Percentiles rank a stretch among this genome's conserved stretches.
Evolutionary conservation across 2,113 vertebrate species (phyloP).

Genomic region (Tetraodon nigroviridis): DNA sequence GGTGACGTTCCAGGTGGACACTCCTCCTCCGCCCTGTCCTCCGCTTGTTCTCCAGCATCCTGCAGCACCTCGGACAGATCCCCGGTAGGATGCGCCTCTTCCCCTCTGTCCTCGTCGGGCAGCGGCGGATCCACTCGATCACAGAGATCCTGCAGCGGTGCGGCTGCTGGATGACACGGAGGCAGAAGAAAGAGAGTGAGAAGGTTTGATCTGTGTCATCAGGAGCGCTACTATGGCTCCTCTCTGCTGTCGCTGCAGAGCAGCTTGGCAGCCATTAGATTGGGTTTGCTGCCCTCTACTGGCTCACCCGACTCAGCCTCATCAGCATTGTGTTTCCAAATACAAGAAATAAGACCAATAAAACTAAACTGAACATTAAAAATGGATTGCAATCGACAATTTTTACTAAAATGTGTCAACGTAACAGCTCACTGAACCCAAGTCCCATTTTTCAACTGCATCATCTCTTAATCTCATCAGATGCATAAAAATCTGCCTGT

Average conservation of each 20-base stretch:
- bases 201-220: neutral
- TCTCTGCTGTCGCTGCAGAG: too few relatives aligned
- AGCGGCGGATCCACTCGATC: constrained; percentile 38
- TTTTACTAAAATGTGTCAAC: too few relatives aligned
- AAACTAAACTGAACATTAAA: too few relatives aligned
- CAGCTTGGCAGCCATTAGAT: constrained; percentile 1
- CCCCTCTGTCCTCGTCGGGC: constrained; percentile 32
- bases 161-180: constrained; percentile 40
- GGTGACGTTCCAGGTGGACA: constrained; percentile 57
- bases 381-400: too few relatives aligned
- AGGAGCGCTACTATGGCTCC: too few relatives aligned
- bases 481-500: too few relatives aligned
- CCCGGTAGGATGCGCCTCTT: constrained; percentile 35
- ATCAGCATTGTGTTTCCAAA: neutral
- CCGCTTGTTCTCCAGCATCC: constrained; percentile 45
- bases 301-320: constrained; percentile 4
- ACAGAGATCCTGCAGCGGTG: constrained; percentile 59
- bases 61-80: constrained; percentile 61
- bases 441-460: too few relatives aligned
- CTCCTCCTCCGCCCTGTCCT: constrained; percentile 57
- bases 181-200: neutral
- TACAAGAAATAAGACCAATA: neutral
- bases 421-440: too few relatives aligned
- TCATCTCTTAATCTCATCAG: too few relatives aligned
- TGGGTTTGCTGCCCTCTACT: constrained; percentile 60